Percentiles rank a stretch among this genome's conserved stretches.
phyloP scores from a whole-genome alignment of 2,888 invertebrate species.

The Amiota minor region DNA sequence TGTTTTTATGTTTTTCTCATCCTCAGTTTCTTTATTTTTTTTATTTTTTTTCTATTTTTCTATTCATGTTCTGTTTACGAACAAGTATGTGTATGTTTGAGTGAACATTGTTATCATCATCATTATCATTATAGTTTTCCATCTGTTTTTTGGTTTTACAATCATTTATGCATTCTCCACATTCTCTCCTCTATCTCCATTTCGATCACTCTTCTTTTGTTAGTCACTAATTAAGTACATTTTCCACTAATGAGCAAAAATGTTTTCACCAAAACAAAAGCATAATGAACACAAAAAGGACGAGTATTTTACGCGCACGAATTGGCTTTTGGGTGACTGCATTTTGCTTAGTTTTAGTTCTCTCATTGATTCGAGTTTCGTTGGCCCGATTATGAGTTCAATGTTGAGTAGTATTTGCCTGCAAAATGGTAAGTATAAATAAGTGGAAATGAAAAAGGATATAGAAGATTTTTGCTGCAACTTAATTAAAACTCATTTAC shows the following conservation, averaged over 20 bases:
- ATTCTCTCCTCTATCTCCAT: not conserved
- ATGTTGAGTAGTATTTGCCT: too few species aligned
- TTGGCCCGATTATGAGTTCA: too few species aligned
- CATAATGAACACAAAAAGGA: conserved; percentile 41
- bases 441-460: too few species aligned
- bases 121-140: not conserved
- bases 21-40: not conserved
- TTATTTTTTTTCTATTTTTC: not conserved
- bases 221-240: conserved; percentile 59
- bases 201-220: not conserved
- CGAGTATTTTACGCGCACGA: not conserved
- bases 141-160: not conserved
- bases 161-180: not conserved
- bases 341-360: not conserved
- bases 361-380: too few species aligned
- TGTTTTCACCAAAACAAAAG: conserved; percentile 24
- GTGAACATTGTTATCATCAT: not conserved
- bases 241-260: conserved; percentile 66
- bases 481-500: too few species aligned
- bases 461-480: too few species aligned
- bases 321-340: not conserved
- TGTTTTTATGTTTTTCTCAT: not conserved
- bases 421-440: too few species aligned
- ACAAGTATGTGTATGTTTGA: not conserved
- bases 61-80: not conserved